Evolutionary conservation across 1,140 invertebrate species (phyloP), one percentile per base, ranked within the genome.

Genomic region (Pseudoatta argentina): DNA sequence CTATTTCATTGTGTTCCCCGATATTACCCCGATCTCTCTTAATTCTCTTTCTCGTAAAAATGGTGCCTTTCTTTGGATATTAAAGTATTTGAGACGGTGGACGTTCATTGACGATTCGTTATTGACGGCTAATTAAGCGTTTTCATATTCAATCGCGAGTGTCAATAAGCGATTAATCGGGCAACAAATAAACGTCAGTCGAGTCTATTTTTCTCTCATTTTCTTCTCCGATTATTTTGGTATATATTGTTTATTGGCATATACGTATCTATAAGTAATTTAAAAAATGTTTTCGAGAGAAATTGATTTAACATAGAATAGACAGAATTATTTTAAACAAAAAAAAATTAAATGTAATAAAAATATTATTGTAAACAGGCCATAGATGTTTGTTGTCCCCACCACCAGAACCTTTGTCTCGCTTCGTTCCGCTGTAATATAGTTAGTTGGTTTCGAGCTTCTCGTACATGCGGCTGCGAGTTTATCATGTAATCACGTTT

Each of bases 1-100:
- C 83, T 63, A 86, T 87, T 89, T 89, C 90, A 88, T 87, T 91
- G 75, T 87, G 63, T 67, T 24, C 34, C 48, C 3, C 24, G 39
- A 51, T 57, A 39, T 61, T 48, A 59, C 1, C 14, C 18, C 18
- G 14, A 83, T 83, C 69, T 75, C 55, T 51, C 39, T 24, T 48
- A 59, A n/a, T 44, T 61, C 55, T 63, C 27, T 51, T 61, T 18
- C 16, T 73, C 57, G 21, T 16, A 73, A 86, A 79, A 73, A 83
- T 12, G 7, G 2, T 34, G 8, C 44, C 6, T 24, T 14, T 64
- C 21, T 39, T 12, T 39, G 24, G 55, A 51, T 73, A 61, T 61
- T 72, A 21, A 59, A 44, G 7, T 48, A 24, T 61, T 3, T 18
- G 24, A 82, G 69, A 48, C 39, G 21, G 18, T 75, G 57, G n/a